Base-by-base conservation (phyloP, 1,140 invertebrate genomes). In the Agraylea sexmaculata region DNA sequence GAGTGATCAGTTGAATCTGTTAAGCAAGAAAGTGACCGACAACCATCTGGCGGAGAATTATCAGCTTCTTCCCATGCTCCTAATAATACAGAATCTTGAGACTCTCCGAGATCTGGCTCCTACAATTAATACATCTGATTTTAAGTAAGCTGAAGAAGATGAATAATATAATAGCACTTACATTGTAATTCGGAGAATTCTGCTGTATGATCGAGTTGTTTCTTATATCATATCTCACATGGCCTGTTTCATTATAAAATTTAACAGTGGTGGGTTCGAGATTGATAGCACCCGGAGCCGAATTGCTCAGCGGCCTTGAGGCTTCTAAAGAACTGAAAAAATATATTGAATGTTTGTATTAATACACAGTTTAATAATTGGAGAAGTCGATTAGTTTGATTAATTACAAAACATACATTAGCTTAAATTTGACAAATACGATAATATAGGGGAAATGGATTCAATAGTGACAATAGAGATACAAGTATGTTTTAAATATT, bases 1-100 rank as follows among this genome's bases (percentile, higher is more conserved):
- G 82, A 86, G 53, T 88, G 85, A 52, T 92, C 87, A 0, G 86
- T 89, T 53, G 83, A 87, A 49, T 88, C 85, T 0, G 86, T 89
- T 15, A 87, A 66, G 50, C 83, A 83, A 53, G 83, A 87, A 4
- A 86, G 58, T 2, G 83, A 86, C 40, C 81, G 74, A 64, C 83
- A 87, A 38, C 79, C 80, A 51, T 82, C 80, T 12, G 58, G 56
- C 8, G 70, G 69, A 0, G 69, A 71, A 35, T 66, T 68, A 30
- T 58, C 56, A 0, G 56, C 54, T 16, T 49, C 50, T 34, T 49
- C 47, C 43, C 44, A 46, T 16, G 43, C 47, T 11, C 43, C 43
- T 5, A 43, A 34, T n/a, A 50, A 50, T 10, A 64, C 50, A 6
- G 63, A 64, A 50, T 65, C 63, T 30, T 61, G 56, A n/a, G 53